Evolutionary conservation across 2,113 vertebrate genomes (phyloP), one percentile per base, ranked within the genome.

Genomic region (Trochalopteron elliotii): DNA sequence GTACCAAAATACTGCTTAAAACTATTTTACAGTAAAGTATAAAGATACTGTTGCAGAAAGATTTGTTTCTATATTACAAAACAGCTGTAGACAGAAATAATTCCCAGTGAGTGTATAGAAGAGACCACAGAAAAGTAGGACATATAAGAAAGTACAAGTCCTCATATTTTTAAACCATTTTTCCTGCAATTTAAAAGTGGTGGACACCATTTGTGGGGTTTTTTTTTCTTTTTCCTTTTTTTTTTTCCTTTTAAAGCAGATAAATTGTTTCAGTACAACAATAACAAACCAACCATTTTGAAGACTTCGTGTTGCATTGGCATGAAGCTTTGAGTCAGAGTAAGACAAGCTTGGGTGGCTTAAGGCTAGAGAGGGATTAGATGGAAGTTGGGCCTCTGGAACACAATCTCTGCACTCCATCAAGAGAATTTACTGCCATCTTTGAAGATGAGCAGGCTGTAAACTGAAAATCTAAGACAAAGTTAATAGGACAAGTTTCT

Each of bases 11-110:
- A 87, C 13, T 37, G 13, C 17, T 81, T 44, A 16, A 44, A 84
- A 67, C 18, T 74, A 33, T 70, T 77, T 91, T 47, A 86, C 37
- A n/a, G 61, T 35, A 52, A 85, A 64, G 20, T n/a, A 79, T 83
- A 81, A 89, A 77, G 23, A 76, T 22, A 27, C 6, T 67, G 7
- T 22, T 56, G 56, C 15, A 89, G 60, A 63, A 77, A 69, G 5
- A 81, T 71, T 56, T 63, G 22, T 75, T 90, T 79, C 61, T 67
- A 8, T 86, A 81, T 74, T 33, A 87, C 28, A 56, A 81, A 87
- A 84, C 22, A 76, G 37, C 37, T 82, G 21, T 39, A 90, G 61
- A 59, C 53, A 96, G 69, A 92, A 88, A 67, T 83, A 83, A 87
- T 56, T 90, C 52, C 56, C 35, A 44, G 25, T n/a, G 7, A 86